Evolutionary conservation across 2,888 invertebrate genomes (phyloP), one percentile per base, ranked within the genome.

Genomic region (Coenonympha glycerion): DNA sequence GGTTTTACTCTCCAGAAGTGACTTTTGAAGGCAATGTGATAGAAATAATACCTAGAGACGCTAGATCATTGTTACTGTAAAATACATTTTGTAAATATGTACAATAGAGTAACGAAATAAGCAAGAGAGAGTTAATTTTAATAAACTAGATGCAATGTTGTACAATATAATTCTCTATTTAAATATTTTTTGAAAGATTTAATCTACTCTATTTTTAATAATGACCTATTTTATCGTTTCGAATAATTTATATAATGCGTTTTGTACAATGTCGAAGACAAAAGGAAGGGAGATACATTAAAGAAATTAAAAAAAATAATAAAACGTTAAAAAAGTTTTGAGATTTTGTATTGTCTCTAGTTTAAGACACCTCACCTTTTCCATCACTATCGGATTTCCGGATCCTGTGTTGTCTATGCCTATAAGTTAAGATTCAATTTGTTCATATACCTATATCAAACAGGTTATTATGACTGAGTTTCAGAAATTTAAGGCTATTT

Each of bases 21-120:
- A 59, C 59, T 61, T 58, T 56, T 64, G 66, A 65, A 73, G 68
- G 73, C 80, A 81, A 81, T 86, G 86, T 86, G 86, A 86, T 87
- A 86, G 80, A 85, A 74, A 79, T 69, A 82, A 83, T 85, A 85
- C 84, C 84, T 85, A 81, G 80, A 84, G 83, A 85, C 74, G 85
- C 84, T 85, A 85, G 81, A 83, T 83, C 85, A 84, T 86, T 86
- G 85, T 86, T 84, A 84, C 79, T 87, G 85, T 85, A 81, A 80
- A 79, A 77, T 83, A 82, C 81, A 75, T 76, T 79, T 60, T 85
- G 86, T 87, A 86, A 84, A 86, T 86, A 87, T 87, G 86, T 86
- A 87, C 83, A 79, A 84, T 85, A 84, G 69, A 69, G 73, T 78
- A 80, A 82, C 73, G 71, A 63, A 75, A 68, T 82, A 83, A 82